Base-by-base conservation (phyloP, 2,113 vertebrate genomes). In the Rutilus rutilus region DNA sequence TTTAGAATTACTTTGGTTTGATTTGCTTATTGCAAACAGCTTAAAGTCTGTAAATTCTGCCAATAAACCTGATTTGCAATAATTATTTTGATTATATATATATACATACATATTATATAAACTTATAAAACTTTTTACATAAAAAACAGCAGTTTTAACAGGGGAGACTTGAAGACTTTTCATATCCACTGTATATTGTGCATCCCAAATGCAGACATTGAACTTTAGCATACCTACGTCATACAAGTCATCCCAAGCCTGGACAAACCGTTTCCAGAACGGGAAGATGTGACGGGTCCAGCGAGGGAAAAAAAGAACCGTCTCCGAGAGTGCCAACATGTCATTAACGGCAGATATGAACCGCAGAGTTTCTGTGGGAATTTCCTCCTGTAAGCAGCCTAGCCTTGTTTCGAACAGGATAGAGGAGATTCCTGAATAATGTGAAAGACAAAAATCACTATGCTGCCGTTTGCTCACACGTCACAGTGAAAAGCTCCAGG, bases 391-490 rank as follows among this genome's bases (percentile, higher is more conserved):
- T 27, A 96, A 90, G 57, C 95, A 96, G 36, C 95, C 95, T 78
- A 96, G 82, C 6, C 95, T 83, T 1, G 91, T 94, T 90, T 95
- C 95, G 52, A 96, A 95, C 88, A 96, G 27, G 90, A 96, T 90
- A 12, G 93, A 83, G 1, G 93, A 94, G 50, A 94, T 91, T 2
- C 92, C 95, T 96, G 88, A 6, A 85, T 9, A 60, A 11, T 30
- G 6, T 15, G 1, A 45, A 67, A 21, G 21, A 5, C 59, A 39
- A 19, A 19, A 19, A 5, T 42, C 59, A 77, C 4, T 21, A 21
- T 10, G 1, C 7, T 54, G 17, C n/a, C 8, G 2, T 74, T 74
- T 74, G 67, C 33, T 71, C 4, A 69, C 2, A 23, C 10, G 11
- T 71, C 36, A 71, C 67, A 23, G 33, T 2, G 4, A 42, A 23